Evolutionary conservation across 64 coral and sea anemone species (phyloP), one percentile per base, ranked within the genome.

Genomic region (Montipora capricornis): DNA sequence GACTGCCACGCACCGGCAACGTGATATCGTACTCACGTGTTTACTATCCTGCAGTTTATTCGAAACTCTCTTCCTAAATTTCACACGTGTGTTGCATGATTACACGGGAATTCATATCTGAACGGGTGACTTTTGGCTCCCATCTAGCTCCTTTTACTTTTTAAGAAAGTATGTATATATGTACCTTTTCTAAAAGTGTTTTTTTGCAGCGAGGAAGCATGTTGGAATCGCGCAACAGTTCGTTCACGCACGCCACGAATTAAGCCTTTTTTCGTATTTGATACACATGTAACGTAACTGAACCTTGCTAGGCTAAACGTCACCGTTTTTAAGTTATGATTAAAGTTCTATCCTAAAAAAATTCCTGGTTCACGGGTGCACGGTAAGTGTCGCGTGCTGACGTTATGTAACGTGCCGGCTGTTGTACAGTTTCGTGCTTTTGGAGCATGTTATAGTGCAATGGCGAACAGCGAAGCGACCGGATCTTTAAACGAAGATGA

Each of bases 351-450:
- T 17, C 4, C 2, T 15, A 49, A 78, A 19, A 6, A 17, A 49
- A 14, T 1, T 5, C 53, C 11, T 8, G 11, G 49, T 48, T 19
- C 76, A 78, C 76, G 68, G 5, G 1, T 71, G 68, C 68, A 78
- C 76, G 76, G 17, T 78, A 49, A 49, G 5, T 19, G 76, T 78
- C 76, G 44, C 76, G 76, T 78, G 76, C 13, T 49, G 44, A 19
- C 49, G 76, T 78, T 78, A 78, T 78, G 17, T 78, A 78, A 78
- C 76, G 17, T 16, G 76, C 44, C 47, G 68, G 20, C 68, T 64
- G 76, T 19, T 15, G 5, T 29, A 17, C 46, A 49, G 9, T 8
- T 78, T n/a, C 68, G 1, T 17, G 4, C 10, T 16, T 78, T 46
- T 19, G 47, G 46, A 15, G 46, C 4, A 19, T 3, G 16, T 49